phyloP scores from a whole-genome alignment of 2,888 invertebrate genomes.

The Norana najaformis region DNA sequence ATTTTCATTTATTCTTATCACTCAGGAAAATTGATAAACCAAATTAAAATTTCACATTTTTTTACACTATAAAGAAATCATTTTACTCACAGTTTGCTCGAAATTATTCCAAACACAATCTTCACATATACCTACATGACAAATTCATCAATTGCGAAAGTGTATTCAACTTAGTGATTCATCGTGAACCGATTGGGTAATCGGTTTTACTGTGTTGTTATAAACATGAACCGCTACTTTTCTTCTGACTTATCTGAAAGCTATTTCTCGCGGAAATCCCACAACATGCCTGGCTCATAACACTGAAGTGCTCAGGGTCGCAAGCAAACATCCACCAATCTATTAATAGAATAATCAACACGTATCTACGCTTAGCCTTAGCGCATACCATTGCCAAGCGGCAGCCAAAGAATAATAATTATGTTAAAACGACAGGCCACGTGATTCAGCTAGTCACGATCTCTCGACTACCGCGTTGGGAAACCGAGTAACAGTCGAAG shows the following conservation, averaged over 20 bases:
- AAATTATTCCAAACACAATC: not conserved
- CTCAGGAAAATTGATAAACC: too few relatives aligned
- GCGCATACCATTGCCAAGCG: too few relatives aligned
- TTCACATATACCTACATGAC: not conserved
- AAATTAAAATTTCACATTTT: not conserved
- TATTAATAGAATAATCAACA: slow-evolving; percentile 1
- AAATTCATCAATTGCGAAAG: not conserved
- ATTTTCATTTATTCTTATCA: too few relatives aligned
- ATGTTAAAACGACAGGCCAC: too few relatives aligned
- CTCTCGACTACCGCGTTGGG: too few relatives aligned
- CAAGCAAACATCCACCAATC: not conserved
- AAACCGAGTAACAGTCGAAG: too few relatives aligned
- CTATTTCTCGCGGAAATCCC: slow-evolving; percentile 13
- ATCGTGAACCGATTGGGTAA: slow-evolving; percentile 1
- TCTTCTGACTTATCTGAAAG: not conserved
- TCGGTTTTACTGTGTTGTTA: not conserved
- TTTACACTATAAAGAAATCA: not conserved
- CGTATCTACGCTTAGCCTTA: not conserved
- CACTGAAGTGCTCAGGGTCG: too few relatives aligned
- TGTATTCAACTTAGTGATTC: not conserved
- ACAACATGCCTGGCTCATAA: too few relatives aligned
- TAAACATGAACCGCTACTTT: not conserved
- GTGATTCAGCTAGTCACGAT: too few relatives aligned
- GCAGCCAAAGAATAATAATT: too few relatives aligned
- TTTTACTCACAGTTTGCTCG: not conserved